Percentiles rank a stretch among this genome's conserved stretches.
These are phyloP conservation scores for Lepeophtheirus salmonis DNA, from an alignment of 1,140 invertebrate genomes.

Conservation along the genomic window DNA sequence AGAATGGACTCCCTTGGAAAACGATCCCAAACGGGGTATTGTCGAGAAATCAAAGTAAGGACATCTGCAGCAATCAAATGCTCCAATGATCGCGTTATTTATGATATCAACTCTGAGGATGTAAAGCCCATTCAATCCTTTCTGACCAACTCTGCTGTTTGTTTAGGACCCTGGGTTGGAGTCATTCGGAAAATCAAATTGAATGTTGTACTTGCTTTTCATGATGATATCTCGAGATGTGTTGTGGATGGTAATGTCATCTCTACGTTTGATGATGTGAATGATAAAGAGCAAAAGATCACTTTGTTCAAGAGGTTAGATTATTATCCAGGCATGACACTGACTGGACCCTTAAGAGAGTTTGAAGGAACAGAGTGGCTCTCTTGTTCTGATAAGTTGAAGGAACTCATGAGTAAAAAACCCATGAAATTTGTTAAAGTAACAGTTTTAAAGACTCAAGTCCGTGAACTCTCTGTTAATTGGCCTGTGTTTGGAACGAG, in stretches of 20 bases:
- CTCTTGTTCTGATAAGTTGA: conserved; percentile 50
- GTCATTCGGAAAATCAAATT: conserved; percentile 30
- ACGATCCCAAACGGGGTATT: conserved; percentile 75
- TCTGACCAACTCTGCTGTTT: conserved; percentile 56
- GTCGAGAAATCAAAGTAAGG: conserved; percentile 55
- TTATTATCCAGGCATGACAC: conserved; percentile 53
- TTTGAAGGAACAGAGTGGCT: conserved; percentile 57
- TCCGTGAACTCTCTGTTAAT: conserved; percentile 45
- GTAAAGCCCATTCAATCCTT: conserved; percentile 57
- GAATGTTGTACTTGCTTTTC: conserved; percentile 27
- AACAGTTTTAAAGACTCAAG: conserved; percentile 41
- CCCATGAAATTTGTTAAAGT: conserved; percentile 34
- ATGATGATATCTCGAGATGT: conserved; percentile 33
- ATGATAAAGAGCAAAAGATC: conserved; percentile 38
- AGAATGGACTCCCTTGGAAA: conserved; percentile 62
- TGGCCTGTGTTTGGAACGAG: conserved; percentile 39
- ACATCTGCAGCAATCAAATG: conserved; percentile 70
- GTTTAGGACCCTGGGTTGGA: conserved; percentile 70
- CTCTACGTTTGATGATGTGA: conserved; percentile 39
- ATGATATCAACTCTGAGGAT: conserved; percentile 55
- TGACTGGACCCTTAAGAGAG: conserved; percentile 45
- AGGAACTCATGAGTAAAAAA: conserved; percentile 36
- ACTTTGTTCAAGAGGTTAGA: conserved; percentile 41
- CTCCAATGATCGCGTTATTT: conserved; percentile 49
- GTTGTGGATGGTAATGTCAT: conserved; percentile 44